Evolutionary conservation across 2,888 invertebrate genomes (phyloP).

Genomic region (Polia nebulosa): DNA sequence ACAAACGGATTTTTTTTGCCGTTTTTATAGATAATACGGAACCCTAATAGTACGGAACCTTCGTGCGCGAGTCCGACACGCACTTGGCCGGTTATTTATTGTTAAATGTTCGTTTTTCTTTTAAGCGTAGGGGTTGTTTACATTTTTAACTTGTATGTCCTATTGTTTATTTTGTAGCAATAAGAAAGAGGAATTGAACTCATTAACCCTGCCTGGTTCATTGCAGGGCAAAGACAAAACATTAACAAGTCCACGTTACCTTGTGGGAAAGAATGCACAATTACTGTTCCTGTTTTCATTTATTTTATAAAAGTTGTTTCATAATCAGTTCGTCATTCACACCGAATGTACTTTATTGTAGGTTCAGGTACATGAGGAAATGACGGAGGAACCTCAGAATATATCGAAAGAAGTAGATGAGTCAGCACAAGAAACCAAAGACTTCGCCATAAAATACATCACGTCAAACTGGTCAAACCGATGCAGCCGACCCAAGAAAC

Average conservation of each 20-base stretch:
- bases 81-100: no score
- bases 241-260: no score
- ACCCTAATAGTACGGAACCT: no score
- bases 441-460: conserved; percentile 14
- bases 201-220: background rate
- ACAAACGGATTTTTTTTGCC: no score
- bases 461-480: conserved; percentile 13
- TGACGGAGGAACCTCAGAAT: background rate
- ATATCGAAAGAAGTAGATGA: conserved; percentile 2
- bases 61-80: no score
- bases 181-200: background rate
- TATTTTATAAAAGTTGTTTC: background rate
- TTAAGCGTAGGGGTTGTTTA: no score
- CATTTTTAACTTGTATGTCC: no score
- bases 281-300: no score
- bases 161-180: background rate
- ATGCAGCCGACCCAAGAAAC: conserved; percentile 22
- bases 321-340: conserved; percentile 4
- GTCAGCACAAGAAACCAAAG: background rate
- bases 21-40: no score
- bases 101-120: no score
- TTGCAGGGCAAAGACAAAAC: background rate
- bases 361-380: conserved; percentile 12
- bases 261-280: no score
- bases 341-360: background rate